These are phyloP conservation scores for Malurus splendens DNA, from an alignment of 2,797 vertebrate genomes.

Conservation along the genomic window DNA sequence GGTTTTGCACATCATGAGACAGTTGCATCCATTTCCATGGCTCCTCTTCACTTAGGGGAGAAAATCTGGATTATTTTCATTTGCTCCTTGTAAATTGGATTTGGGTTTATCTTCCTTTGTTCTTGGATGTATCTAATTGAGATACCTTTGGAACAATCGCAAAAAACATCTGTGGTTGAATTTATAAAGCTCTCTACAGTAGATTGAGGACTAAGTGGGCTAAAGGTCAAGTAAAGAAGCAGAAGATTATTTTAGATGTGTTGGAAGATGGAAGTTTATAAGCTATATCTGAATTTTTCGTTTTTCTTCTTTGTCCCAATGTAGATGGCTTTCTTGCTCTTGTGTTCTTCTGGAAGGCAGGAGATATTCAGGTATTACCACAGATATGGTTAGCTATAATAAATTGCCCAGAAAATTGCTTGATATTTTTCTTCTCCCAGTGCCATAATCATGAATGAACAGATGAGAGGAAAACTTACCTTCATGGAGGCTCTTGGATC, in stretches of 20 bases:
- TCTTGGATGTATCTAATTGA: not conserved
- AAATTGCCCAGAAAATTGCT: not conserved
- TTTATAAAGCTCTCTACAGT: not conserved
- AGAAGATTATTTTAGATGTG: not conserved
- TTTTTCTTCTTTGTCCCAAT: not conserved
- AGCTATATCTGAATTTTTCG: not conserved
- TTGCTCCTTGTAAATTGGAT: not conserved
- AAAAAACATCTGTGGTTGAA: fast-evolving
- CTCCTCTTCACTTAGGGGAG: not conserved
- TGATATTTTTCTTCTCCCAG: not conserved
- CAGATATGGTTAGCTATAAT: not conserved
- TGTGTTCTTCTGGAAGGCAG: not conserved
- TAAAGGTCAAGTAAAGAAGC: not conserved
- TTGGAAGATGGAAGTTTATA: not conserved
- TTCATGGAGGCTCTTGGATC: not conserved
- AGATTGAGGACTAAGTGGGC: not conserved
- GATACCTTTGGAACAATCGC: not conserved
- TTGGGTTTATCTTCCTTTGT: not conserved
- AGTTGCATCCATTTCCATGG: not conserved
- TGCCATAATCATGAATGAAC: not conserved
- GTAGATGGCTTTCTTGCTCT: not conserved
- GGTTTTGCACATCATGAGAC: not conserved
- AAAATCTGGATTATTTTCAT: not conserved
- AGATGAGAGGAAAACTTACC: not conserved
- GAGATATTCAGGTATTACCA: not conserved